Evolutionary conservation across 30 jellyfish, hydroid and myxozoan species (phyloP).

Genomic region (Aurelia coerulea): DNA sequence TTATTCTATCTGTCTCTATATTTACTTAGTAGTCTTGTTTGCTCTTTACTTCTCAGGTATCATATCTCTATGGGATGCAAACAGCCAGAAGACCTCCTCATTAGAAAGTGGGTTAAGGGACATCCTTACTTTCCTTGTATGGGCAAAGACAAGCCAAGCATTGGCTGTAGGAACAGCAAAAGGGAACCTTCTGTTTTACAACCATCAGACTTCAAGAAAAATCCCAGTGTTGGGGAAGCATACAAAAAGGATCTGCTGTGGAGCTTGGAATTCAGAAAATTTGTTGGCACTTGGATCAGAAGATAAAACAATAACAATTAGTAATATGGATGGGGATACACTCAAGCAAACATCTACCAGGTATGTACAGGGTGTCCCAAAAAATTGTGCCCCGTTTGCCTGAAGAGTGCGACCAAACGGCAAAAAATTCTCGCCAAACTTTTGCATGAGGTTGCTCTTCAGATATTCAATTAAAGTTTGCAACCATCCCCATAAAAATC

Average conservation of each 20-base stretch:
- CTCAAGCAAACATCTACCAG: constrained; percentile 75
- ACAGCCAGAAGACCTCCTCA: constrained; percentile 78
- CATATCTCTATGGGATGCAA: constrained; percentile 90
- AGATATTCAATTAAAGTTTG: no score
- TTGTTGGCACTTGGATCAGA: constrained; percentile 92
- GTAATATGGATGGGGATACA: constrained; percentile 95
- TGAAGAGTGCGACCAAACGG: no score
- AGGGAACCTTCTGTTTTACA: constrained; percentile 88
- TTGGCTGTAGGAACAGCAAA: constrained; percentile 91
- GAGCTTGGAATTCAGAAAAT: constrained; percentile 95
- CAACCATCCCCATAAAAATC: no score
- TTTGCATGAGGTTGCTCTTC: no score
- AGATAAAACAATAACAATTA: constrained; percentile 77
- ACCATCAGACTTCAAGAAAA: constrained; percentile 94
- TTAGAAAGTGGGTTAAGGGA: constrained; percentile 92
- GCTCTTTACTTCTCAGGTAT: constrained; percentile 34
- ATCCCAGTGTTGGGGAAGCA: constrained; percentile 94
- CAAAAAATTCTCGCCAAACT: no score
- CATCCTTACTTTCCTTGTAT: constrained; percentile 75
- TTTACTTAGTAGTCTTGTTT: no score
- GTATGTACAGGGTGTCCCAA: background rate
- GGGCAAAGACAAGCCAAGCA: constrained; percentile 84
- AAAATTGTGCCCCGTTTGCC: no score
- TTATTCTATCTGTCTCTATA: no score
- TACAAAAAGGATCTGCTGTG: constrained; percentile 79